A percentile compares a stretch with the other conserved stretches of the same genome.
phyloP scores from a whole-genome alignment of 2,888 invertebrate species.

The Patella pellucida region DNA sequence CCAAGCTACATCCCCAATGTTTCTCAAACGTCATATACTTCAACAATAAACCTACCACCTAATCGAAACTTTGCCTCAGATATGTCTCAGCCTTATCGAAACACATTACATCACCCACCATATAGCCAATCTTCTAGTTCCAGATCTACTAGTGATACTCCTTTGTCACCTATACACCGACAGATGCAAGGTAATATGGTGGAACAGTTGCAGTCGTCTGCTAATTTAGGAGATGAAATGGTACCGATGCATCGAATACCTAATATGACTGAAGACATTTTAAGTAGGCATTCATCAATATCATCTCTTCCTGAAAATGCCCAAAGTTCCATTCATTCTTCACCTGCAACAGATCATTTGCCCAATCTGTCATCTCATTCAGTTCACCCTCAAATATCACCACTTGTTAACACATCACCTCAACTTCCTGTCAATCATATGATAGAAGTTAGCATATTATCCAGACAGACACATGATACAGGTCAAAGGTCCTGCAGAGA shows the following conservation, averaged over 20 bases:
- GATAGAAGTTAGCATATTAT: neutral
- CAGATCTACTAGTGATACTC: neutral
- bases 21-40: neutral
- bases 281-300: conserved; percentile 23
- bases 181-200: neutral
- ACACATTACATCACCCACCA: neutral
- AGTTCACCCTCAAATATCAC: neutral
- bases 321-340: neutral
- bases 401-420: neutral
- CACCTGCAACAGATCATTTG: neutral
- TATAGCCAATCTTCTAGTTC: neutral
- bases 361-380: neutral
- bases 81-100: neutral
- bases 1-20: neutral
- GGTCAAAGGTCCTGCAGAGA: conserved; percentile 16
- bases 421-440: neutral
- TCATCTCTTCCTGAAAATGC: conserved; percentile 14
- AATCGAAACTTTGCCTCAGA: neutral
- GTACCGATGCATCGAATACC: conserved; percentile 17
- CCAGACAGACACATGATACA: neutral
- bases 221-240: neutral
- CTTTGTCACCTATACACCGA: conserved; percentile 6
- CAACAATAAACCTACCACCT: neutral
- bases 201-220: too few species aligned
- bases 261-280: conserved; percentile 21